Evolutionary conservation across 2,888 invertebrate species (phyloP), one percentile per base, ranked within the genome.

Genomic region (Labia minor): DNA sequence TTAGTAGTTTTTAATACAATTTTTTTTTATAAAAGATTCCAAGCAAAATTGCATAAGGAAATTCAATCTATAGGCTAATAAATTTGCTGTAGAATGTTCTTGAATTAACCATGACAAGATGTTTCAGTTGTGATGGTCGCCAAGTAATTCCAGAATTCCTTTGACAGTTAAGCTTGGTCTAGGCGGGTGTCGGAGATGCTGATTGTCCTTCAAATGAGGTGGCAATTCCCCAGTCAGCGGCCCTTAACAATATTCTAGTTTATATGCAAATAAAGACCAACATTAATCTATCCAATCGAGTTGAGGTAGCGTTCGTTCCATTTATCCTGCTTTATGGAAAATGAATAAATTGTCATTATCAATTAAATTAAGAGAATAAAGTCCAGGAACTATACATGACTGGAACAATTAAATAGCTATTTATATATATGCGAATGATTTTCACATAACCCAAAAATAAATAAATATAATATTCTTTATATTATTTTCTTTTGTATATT

Each of bases 21-120:
- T n/a, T n/a, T n/a, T n/a, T n/a, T n/a, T n/a, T n/a, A n/a, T n/a
- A n/a, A n/a, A n/a, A n/a, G n/a, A n/a, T n/a, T n/a, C n/a, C n/a
- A n/a, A n/a, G n/a, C n/a, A n/a, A n/a, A n/a, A n/a, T n/a, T n/a
- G n/a, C n/a, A n/a, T n/a, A n/a, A 49, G 49, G 16, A 14, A 49
- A 49, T 49, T 49, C 49, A 49, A 49, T 49, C 26, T 26, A 49
- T 49, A 49, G 16, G 49, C n/a, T 16, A 49, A 49, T 49, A 49
- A 49, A 49, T 49, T 49, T 49, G 14, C n/a, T 49, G 49, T 49
- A 6, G 26, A 49, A 49, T 49, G 49, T 49, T 49, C 49, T 49
- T 49, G 49, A 49, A 49, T 49, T 49, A 49, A 49, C 16, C 49
- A 49, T 49, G 49, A 49, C 49, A 49, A 49, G 49, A 49, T 49